Evolutionary conservation across 2,113 vertebrate genomes (phyloP), one percentile per base, ranked within the genome.

Genomic region (Cinclus cinclus): DNA sequence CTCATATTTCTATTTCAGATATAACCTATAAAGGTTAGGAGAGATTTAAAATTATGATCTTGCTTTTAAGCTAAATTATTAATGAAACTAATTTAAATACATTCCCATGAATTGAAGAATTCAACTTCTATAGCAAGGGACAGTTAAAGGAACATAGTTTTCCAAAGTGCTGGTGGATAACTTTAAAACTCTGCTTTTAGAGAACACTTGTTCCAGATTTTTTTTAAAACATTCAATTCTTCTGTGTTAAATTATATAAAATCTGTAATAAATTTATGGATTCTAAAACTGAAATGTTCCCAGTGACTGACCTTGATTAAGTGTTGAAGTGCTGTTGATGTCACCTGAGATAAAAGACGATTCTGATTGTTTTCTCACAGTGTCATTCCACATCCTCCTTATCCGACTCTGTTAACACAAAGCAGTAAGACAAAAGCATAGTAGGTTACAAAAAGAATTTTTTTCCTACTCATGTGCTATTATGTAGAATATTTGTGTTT

Each of bases 291-390:
- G 97, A 98, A 96, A 96, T 96, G 96, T 97, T 97, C 96, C 96
- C 96, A 97, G 97, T 97, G 96, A 99, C 99, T 99, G 98, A 99
- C 99, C 99, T 99, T 99, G 99, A 98, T 99, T 99, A 98, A 99
- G 99, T 97, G 99, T 99, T 98, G 99, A 99, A 98, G 99, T 99
- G 98, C 99, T 99, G 99, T 99, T 99, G 99, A 99, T 99, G 99
- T 99, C 99, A 99, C 99, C 99, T 99, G 99, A 99, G 99, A 99
- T 99, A 99, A 99, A 99, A 98, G 99, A 99, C n/a, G 99, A 99
- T 98, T 99, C 99, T 59, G 99, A 99, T 94, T 99, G 99, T 98
- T 99, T 99, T 98, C 99, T 99, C 98, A 99, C 99, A 98, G 99
- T 99, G 98, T 99, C 99, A 97, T 99, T 99, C 99, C 99, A 99